These are phyloP conservation scores for Siderastrea radians DNA, from an alignment of 92 coral and sea anemone genomes.

Conservation along the genomic window DNA sequence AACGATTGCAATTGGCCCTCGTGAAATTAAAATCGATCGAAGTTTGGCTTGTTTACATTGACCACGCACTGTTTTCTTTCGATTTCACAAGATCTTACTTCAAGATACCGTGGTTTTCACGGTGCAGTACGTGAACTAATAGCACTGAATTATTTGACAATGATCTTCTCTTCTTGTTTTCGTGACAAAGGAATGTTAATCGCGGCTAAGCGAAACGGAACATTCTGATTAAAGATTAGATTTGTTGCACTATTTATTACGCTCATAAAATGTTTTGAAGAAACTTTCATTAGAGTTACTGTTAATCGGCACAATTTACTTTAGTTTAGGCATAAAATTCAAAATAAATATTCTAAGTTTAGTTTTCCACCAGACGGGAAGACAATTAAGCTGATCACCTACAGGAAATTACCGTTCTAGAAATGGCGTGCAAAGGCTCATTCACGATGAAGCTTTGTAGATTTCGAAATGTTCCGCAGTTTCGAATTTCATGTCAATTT, in stretches of 20 bases:
- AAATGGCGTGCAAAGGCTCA: slow-evolving; percentile 17
- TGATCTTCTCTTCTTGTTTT: background rate
- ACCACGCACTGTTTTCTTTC: background rate
- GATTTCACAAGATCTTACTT: background rate
- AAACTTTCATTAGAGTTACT: background rate
- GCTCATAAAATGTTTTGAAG: background rate
- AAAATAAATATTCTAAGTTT: background rate
- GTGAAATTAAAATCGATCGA: background rate
- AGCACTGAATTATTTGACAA: background rate
- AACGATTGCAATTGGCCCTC: background rate
- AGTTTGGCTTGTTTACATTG: background rate
- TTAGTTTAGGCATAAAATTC: background rate
- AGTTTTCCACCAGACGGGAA: background rate
- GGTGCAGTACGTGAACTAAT: background rate
- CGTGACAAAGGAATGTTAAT: slow-evolving; percentile 21
- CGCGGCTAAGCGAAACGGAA: background rate
- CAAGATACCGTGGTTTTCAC: background rate
- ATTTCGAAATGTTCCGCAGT: background rate
- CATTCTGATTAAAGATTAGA: background rate
- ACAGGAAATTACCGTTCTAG: slow-evolving; percentile 8
- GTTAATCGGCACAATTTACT: background rate
- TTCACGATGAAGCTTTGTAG: background rate
- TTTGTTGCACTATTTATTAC: too few species aligned
- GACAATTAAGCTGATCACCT: background rate
- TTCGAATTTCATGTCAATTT: slow-evolving; percentile 24